Evolutionary conservation across 35 echinoderm and acorn worm genomes (phyloP).

Genomic region (Ophiothrix spiculata): DNA sequence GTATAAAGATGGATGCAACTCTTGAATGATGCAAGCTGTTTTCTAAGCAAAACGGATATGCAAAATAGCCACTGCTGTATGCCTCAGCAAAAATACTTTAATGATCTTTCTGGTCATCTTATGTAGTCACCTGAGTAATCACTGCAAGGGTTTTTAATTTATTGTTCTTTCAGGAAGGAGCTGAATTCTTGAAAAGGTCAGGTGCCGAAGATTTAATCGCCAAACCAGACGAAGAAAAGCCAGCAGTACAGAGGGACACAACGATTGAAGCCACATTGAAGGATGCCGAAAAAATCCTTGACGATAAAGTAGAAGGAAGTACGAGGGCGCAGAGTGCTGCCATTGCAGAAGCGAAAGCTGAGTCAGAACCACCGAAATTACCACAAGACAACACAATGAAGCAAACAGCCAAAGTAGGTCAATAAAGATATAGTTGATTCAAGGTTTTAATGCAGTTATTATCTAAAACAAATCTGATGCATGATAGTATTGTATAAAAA

Average conservation of each 20-base stretch:
- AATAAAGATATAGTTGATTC: too few relatives aligned
- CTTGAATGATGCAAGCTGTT: too few relatives aligned
- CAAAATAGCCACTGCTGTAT: too few relatives aligned
- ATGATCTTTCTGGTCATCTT: too few relatives aligned
- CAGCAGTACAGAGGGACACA: slow-evolving; percentile 40
- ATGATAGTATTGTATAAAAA: too few relatives aligned
- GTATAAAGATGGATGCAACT: too few relatives aligned
- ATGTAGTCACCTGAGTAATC: too few relatives aligned
- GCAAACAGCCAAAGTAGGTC: slow-evolving; percentile 60
- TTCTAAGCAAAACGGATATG: too few relatives aligned
- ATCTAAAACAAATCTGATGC: too few relatives aligned
- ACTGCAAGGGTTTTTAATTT: too few relatives aligned
- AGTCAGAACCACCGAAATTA: slow-evolving; percentile 51
- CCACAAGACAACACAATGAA: slow-evolving; percentile 61
- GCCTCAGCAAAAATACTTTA: too few relatives aligned
- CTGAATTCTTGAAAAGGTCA: slow-evolving; percentile 45
- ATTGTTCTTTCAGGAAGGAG: slow-evolving; percentile 62
- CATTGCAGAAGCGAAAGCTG: slow-evolving; percentile 37
- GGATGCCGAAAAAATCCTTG: slow-evolving; percentile 51
- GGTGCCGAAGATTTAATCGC: slow-evolving; percentile 41
- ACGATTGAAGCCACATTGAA: slow-evolving; percentile 69
- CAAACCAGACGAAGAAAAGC: slow-evolving; percentile 41
- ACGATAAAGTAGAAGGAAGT: slow-evolving; percentile 53
- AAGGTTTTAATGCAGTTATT: too few relatives aligned
- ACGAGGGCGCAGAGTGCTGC: slow-evolving; percentile 44